These are phyloP conservation scores for Glyphotaelius pellucidus DNA, from an alignment of 2,888 invertebrate species.

Conservation along the genomic window DNA sequence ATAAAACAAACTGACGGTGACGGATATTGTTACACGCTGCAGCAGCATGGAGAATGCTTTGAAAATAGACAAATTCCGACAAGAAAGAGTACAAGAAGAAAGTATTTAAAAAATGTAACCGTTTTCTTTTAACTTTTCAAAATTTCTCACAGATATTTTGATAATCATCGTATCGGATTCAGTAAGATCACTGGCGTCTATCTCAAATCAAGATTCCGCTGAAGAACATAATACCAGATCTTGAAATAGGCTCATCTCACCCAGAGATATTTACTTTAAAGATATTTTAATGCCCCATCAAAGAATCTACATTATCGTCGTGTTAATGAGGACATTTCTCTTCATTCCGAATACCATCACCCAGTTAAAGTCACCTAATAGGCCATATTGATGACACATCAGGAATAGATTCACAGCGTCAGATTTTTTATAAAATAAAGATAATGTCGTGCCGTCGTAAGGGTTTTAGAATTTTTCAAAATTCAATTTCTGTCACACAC, in stretches of 20 bases:
- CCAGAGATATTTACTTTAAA: not conserved
- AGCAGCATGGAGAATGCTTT: too few species aligned
- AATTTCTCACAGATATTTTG: not conserved
- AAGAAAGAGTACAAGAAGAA: not conserved
- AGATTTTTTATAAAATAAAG: not conserved
- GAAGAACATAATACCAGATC: not conserved
- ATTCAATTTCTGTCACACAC: not conserved
- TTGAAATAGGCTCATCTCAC: not conserved
- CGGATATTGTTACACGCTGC: too few species aligned
- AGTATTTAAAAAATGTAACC: not conserved
- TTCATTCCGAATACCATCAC: not conserved
- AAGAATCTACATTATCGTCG: not conserved
- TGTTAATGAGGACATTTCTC: not conserved
- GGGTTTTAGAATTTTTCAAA: not conserved
- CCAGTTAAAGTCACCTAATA: not conserved
- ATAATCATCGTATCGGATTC: not conserved
- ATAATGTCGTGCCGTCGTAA: not conserved
- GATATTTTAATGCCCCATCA: not conserved
- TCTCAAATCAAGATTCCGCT: not conserved
- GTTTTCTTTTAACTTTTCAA: not conserved
- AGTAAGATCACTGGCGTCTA: not conserved
- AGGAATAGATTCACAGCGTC: not conserved
- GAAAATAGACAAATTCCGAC: too few species aligned
- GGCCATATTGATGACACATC: not conserved
- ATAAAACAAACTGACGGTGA: too few species aligned